phyloP scores from a whole-genome alignment of 2,888 invertebrate species.

The Dynastes maya region DNA sequence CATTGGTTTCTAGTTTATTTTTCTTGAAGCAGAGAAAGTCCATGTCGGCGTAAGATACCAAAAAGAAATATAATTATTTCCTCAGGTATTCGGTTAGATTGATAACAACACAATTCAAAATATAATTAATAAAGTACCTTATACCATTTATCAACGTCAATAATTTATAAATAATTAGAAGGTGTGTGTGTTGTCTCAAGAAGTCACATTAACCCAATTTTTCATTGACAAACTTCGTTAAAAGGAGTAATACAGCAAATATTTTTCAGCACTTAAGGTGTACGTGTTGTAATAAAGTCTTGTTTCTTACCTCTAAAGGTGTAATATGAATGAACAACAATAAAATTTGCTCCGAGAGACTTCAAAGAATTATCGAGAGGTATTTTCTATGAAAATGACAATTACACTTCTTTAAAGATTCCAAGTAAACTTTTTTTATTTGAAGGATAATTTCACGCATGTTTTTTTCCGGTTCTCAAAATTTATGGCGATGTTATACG shows the following conservation, averaged over 20 bases:
- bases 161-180: no score
- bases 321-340: conserved; percentile 10
- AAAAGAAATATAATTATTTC: conserved; percentile 10
- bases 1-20: conserved; percentile 1
- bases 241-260: background rate
- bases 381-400: background rate
- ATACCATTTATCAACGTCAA: no score
- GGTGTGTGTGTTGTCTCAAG: no score
- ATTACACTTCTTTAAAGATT: no score
- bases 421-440: no score
- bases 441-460: no score
- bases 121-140: background rate
- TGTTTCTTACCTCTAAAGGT: conserved; percentile 7
- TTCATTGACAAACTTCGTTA: no score
- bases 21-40: conserved; percentile 20
- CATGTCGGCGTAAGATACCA: background rate
- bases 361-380: conserved; percentile 24
- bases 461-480: no score
- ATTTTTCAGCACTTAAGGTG: background rate
- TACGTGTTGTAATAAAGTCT: conserved; percentile 12
- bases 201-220: no score
- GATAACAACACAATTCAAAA: background rate
- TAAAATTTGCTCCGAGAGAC: conserved; percentile 15
- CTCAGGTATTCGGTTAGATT: conserved; percentile 3
- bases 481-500: no score